A percentile compares a stretch with the other conserved stretches of the same genome.
phyloP scores from a whole-genome alignment of 2,888 invertebrate species.

The Aplocera efformata region DNA sequence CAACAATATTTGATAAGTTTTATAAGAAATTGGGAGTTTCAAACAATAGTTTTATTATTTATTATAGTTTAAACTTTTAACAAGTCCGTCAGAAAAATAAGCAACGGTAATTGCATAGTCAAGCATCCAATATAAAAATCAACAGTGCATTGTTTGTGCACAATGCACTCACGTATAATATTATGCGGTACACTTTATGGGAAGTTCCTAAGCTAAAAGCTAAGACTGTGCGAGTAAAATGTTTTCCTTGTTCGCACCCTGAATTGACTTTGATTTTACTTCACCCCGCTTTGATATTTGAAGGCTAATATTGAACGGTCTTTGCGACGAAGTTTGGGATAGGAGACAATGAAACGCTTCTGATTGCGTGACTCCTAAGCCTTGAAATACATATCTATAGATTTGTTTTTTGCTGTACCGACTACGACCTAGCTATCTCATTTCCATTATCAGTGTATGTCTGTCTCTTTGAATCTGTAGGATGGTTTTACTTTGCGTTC shows the following conservation, averaged over 20 bases:
- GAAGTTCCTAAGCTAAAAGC: constrained; percentile 38
- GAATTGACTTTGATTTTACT: constrained; percentile 36
- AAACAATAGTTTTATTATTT: too few relatives aligned
- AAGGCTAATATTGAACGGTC: constrained; percentile 40
- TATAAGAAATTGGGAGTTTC: too few relatives aligned
- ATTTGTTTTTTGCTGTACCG: constrained; percentile 17
- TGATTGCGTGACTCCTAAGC: constrained; percentile 43
- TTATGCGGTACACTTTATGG: constrained; percentile 23
- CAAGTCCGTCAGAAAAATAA: too few relatives aligned
- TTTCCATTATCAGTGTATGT: background rate
- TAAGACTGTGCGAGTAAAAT: constrained; percentile 39
- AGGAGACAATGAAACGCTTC: constrained; percentile 42
- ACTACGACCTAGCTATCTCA: constrained; percentile 2
- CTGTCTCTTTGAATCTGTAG: too few relatives aligned
- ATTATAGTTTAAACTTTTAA: too few relatives aligned
- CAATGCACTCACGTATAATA: constrained; percentile 21
- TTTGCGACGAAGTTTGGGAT: constrained; percentile 34
- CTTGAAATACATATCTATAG: constrained; percentile 20
- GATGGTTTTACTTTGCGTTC: too few relatives aligned
- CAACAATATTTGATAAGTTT: too few relatives aligned
- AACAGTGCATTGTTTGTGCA: constrained; percentile 22
- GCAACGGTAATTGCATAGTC: background rate
- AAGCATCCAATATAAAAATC: constrained; percentile 5
- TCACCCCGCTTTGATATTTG: constrained; percentile 35
- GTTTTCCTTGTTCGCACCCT: constrained; percentile 44